Evolutionary conservation across 2,888 invertebrate species (phyloP).

Genomic region (Sericinus montela): DNA sequence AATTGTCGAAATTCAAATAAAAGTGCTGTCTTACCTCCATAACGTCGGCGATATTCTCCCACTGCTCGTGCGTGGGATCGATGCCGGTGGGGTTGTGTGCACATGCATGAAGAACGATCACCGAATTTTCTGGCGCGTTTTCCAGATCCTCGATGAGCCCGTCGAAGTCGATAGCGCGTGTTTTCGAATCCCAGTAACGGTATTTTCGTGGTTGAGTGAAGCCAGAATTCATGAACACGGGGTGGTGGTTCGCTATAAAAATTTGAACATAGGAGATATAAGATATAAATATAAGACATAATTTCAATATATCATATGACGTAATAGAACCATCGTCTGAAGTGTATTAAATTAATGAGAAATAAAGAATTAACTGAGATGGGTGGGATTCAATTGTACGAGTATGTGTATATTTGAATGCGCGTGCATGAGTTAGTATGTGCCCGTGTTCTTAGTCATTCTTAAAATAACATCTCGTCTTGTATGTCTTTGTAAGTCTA

Average conservation of each 20-base stretch:
- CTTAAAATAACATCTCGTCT: too few relatives aligned
- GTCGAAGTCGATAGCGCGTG: conserved; percentile 85
- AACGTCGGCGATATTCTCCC: conserved; percentile 92
- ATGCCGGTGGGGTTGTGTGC: conserved; percentile 99
- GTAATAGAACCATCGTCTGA: too few relatives aligned
- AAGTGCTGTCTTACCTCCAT: conserved; percentile 84
- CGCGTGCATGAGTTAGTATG: too few relatives aligned
- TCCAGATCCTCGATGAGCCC: conserved; percentile 88
- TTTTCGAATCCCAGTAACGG: conserved; percentile 93
- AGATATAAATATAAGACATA: too few relatives aligned
- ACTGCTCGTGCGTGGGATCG: conserved; percentile 96
- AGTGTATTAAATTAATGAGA: too few relatives aligned
- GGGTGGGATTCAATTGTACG: too few relatives aligned
- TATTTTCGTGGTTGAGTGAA: conserved; percentile 90
- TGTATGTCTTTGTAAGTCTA: too few relatives aligned
- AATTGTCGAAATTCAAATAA: too few relatives aligned
- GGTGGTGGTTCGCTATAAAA: conserved; percentile 91
- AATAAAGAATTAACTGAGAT: too few relatives aligned
- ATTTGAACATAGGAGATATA: background rate
- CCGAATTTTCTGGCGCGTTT: conserved; percentile 89
- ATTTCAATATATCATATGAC: too few relatives aligned
- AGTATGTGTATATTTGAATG: too few relatives aligned
- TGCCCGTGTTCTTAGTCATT: too few relatives aligned
- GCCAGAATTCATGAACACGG: conserved; percentile 91
- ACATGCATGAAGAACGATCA: conserved; percentile 95